Evolutionary conservation across 2,797 vertebrate genomes (phyloP).

Genomic region (Menidia menidia): DNA sequence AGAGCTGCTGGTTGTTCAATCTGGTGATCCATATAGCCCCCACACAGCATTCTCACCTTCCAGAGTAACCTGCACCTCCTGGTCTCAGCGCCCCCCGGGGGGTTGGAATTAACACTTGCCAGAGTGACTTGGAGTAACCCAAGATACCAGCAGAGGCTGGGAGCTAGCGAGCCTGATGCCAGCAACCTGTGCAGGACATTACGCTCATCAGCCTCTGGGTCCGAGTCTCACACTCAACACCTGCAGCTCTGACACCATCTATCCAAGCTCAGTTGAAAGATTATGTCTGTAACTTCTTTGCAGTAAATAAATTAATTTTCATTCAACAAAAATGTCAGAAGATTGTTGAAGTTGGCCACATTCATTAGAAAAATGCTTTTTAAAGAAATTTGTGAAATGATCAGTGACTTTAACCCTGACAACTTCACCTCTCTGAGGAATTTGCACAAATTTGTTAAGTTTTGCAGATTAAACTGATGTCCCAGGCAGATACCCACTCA

Average conservation of each 20-base stretch:
- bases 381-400: too few species aligned
- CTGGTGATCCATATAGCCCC: conserved; percentile 60
- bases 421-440: too few species aligned
- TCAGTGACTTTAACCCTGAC: too few species aligned
- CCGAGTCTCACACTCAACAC: background rate
- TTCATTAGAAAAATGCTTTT: background rate
- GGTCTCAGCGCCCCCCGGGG: conserved; percentile 57
- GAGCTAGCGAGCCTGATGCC: conserved; percentile 28
- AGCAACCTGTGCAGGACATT: conserved; percentile 11
- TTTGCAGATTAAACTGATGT: too few species aligned
- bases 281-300: background rate
- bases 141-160: conserved; percentile 29
- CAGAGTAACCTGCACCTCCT: conserved; percentile 71
- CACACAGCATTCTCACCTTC: conserved; percentile 72
- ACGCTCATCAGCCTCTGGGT: conserved; percentile 5
- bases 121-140: conserved; percentile 56
- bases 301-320: background rate
- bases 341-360: background rate
- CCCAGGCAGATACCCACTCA: too few species aligned
- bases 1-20: conserved; percentile 42
- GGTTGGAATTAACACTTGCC: conserved; percentile 71
- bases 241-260: background rate
- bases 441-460: too few species aligned
- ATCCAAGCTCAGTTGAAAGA: background rate
- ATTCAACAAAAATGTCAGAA: too few species aligned